Percentiles rank a stretch among this genome's conserved stretches.
Evolutionary conservation across 1,140 invertebrate species (phyloP).

Genomic region (Apis cerana): DNA sequence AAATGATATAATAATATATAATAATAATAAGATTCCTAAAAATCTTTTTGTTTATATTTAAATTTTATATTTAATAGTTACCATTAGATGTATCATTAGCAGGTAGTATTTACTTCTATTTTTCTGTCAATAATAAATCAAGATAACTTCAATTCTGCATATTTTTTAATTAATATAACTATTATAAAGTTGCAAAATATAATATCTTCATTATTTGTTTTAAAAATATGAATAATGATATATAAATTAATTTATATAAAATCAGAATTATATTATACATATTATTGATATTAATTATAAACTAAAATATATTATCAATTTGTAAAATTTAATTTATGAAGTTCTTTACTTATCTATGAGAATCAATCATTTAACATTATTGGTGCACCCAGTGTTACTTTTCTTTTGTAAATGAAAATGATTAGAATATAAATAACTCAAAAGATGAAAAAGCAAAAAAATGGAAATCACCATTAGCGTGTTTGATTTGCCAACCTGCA

Average conservation of each 20-base stretch:
- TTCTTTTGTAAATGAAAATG: constrained; percentile 55
- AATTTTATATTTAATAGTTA: constrained; percentile 36
- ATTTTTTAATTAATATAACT: not conserved
- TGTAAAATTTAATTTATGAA: not conserved
- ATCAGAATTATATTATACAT: not conserved
- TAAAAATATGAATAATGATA: not conserved
- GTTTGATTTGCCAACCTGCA: constrained; percentile 88
- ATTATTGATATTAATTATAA: not conserved
- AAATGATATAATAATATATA: constrained; percentile 15
- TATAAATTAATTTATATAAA: not conserved
- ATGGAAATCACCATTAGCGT: constrained; percentile 82
- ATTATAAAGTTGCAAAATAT: not conserved
- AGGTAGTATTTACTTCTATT: constrained; percentile 36
- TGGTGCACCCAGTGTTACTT: constrained; percentile 47
- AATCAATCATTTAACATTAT: constrained; percentile 45
- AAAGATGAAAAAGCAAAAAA: constrained; percentile 80
- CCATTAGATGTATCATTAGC: constrained; percentile 40
- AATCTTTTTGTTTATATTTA: not conserved
- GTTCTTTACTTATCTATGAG: not conserved
- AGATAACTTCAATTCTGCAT: not conserved
- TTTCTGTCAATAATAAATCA: constrained; percentile 17
- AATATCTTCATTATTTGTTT: not conserved
- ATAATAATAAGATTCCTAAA: constrained; percentile 16
- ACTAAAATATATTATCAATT: not conserved
- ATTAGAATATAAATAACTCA: constrained; percentile 64